Base-by-base conservation (phyloP, 1,140 invertebrate species). In the Trichonephila clavipes region DNA sequence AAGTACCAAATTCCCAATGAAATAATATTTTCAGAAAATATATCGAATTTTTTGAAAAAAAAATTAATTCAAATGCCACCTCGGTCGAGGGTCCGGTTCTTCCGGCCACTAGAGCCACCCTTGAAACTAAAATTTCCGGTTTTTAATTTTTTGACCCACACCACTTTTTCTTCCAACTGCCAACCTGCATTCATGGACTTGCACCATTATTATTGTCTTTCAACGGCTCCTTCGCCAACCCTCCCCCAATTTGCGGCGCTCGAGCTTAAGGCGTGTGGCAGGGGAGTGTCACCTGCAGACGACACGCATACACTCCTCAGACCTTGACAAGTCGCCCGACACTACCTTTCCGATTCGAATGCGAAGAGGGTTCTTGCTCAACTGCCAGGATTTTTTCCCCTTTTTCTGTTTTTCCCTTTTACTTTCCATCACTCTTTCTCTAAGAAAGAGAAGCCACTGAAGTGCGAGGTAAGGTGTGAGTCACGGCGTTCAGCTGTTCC, bases 271-370 rank as follows among this genome's bases (percentile, higher is more conserved):
- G 72, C 72, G 28, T 77, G 19, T 77, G 19, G 7, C 14, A 77
- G 24, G 72, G 72, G 72, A 77, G 72, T 77, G 72, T 40, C 72
- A 77, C 28, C 40, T n/a, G n/a, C 72, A 77, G 34, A 40, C 0
- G 12, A 19, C 24, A 24, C 28, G 24, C 24, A 24, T 34, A n/a
- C n/a, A 10, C 19, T 3, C n/a, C 24, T 1, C n/a, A 10, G 24
- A n/a, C 34, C 34, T 16, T 77, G 72, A 77, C 72, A 77, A 34
- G 72, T 77, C 72, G 28, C 14, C 72, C 40, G 72, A 77, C 72
- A 77, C 66, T 69, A n/a, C 66, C 66, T n/a, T 34, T 40, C 28
- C 34, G 72, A 77, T 77, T 77, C 34, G 72, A 77, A 69, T 69
- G 66, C 21, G 12, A 10, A 69, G 24, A 69, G 66, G 66, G 28